A percentile compares a stretch with the other conserved stretches of the same genome.
phyloP scores from a whole-genome alignment of 2,888 invertebrate genomes.

The Clitarchus hookeri region DNA sequence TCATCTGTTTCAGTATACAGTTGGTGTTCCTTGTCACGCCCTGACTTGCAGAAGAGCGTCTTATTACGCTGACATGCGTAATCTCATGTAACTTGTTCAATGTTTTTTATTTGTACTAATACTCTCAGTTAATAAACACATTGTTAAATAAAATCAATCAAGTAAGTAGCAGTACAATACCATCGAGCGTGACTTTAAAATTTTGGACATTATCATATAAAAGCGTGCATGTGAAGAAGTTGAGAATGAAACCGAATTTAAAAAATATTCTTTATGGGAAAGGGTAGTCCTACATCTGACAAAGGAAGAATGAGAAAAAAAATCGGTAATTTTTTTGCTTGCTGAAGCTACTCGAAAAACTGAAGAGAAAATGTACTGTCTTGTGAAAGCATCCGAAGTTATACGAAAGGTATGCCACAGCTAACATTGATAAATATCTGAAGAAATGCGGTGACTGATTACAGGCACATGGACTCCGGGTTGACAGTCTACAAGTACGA shows the following conservation, averaged over 20 bases:
- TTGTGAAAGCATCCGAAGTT: not conserved
- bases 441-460: not conserved
- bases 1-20: too few relatives aligned
- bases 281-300: not conserved
- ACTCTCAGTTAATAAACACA: too few relatives aligned
- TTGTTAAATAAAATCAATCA: too few relatives aligned
- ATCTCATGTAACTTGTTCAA: too few relatives aligned
- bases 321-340: not conserved
- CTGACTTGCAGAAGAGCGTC: too few relatives aligned
- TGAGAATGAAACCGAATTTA: not conserved
- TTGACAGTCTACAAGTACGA: constrained; percentile 40
- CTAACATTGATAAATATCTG: not conserved
- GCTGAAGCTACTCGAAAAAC: not conserved
- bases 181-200: too few relatives aligned
- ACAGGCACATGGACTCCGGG: constrained; percentile 30
- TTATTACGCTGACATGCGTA: too few relatives aligned
- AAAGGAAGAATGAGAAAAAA: not conserved
- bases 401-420: not conserved
- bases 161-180: too few relatives aligned
- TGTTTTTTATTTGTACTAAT: too few relatives aligned
- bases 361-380: not conserved
- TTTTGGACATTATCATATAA: too few relatives aligned
- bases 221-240: not conserved
- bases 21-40: too few relatives aligned
- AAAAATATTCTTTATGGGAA: not conserved